Conservation (phyloP, 2,888 invertebrate genomes). For the Leptinotarsa rubiginosa region DNA sequence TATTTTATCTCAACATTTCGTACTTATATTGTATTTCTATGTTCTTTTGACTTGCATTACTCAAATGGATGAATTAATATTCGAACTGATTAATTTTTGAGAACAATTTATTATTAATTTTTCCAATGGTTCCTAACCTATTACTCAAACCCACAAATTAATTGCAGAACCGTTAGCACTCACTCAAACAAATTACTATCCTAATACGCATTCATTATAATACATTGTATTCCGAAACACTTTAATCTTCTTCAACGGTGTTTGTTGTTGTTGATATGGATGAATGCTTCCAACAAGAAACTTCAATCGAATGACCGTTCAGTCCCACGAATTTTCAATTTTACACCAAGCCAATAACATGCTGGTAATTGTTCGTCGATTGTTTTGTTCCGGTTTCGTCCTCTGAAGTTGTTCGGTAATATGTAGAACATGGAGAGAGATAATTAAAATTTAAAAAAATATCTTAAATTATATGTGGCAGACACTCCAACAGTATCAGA, state of each 20-base stretch:
- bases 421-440: neutral
- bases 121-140: neutral
- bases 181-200: neutral
- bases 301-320: constrained; percentile 6
- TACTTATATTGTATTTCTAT: too few species aligned
- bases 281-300: constrained; percentile 22
- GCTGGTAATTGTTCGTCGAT: neutral
- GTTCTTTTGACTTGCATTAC: too few species aligned
- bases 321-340: constrained; percentile 18
- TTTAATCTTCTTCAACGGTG: neutral
- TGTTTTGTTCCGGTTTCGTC: constrained; percentile 1
- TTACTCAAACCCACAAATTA: neutral
- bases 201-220: neutral
- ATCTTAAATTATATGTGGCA: too few species aligned
- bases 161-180: neutral
- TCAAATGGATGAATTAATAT: too few species aligned
- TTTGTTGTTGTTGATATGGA: constrained; percentile 16
- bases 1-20: too few species aligned
- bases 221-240: neutral
- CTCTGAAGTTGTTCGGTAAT: neutral
- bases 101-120: neutral
- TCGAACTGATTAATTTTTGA: too few species aligned
- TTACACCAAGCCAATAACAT: constrained; percentile 5
- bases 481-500: too few species aligned
- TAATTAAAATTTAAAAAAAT: neutral